phyloP scores from a whole-genome alignment of 2,113 vertebrate genomes.

The Leptobrachium leishanense region DNA sequence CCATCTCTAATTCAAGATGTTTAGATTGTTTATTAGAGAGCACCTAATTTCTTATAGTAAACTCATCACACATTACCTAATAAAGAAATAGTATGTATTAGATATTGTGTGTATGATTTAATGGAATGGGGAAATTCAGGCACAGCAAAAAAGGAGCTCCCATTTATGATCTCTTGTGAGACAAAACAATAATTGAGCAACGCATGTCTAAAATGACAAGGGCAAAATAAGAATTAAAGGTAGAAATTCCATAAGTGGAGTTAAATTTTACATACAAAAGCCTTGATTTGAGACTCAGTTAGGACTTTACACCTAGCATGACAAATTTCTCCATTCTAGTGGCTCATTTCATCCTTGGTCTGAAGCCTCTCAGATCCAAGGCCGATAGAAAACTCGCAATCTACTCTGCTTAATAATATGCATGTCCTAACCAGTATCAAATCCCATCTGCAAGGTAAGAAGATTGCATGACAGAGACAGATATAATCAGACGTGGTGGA shows the following conservation, averaged over 20 bases:
- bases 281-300: constrained; percentile 36
- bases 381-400: constrained; percentile 42
- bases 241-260: not conserved
- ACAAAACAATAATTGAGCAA: too few species aligned
- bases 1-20: too few species aligned
- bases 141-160: too few species aligned
- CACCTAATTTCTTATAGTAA: too few species aligned
- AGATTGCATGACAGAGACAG: constrained; percentile 28
- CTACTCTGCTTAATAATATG: constrained; percentile 47
- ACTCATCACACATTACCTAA: too few species aligned
- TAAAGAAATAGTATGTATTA: too few species aligned
- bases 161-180: too few species aligned
- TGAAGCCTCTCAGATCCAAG: constrained; percentile 43
- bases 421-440: constrained; percentile 48
- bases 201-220: too few species aligned
- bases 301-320: constrained; percentile 40
- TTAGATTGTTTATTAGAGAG: too few species aligned
- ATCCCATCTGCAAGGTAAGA: constrained; percentile 20
- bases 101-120: too few species aligned
- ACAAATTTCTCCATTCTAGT: constrained; percentile 43
- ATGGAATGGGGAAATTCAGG: too few species aligned
- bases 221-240: too few species aligned
- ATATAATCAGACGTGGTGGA: constrained; percentile 28
- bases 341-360: constrained; percentile 42
- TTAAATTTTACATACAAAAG: constrained; percentile 3